Evolutionary conservation across 2,888 invertebrate genomes (phyloP), one percentile per base, ranked within the genome.

Genomic region (Yponomeuta cagnagella): DNA sequence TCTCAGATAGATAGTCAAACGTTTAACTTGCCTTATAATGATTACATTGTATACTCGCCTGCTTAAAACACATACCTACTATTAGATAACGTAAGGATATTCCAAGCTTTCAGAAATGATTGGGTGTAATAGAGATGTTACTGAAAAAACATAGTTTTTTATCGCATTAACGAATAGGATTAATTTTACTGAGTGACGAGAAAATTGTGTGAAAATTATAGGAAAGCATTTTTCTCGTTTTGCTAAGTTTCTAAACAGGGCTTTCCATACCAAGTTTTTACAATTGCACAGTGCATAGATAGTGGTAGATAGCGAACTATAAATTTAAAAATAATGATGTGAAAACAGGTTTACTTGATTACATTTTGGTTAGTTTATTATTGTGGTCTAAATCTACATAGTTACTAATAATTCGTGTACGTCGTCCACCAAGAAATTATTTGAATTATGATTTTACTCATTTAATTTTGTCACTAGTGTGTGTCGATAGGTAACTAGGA

Each of bases 31-130:
- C 88, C 88, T 88, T 88, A 82, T 79, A 78, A 81, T 80, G 80
- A 79, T 80, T 77, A 79, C 77, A 77, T 85, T 77, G 75, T 84
- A 80, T 87, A 86, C 85, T 88, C 84, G 83, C 84, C 83, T 85
- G 82, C 80, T 82, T 82, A 78, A 69, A 52, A 58, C 43, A 43
- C 43, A 43, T 43, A 58, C 52, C 67, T 37, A 67, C 15, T 67
- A 65, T 9, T 23, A 31, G 31, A 31, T 31, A 37, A n/a, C n/a
- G 15, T 15, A 37, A 37, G 66, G 15, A 67, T 67, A 37, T 67
- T 15, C 52, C 52, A 58, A 58, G 15, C 68, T 69, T 69, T 30
- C 76, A 76, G 78, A 75, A 77, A 77, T 78, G n/a, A 23, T 58
- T 58, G 52, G 6, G 52, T 12, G 52, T 58, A 58, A 58, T 58